phyloP scores from a whole-genome alignment of 2,888 invertebrate genomes.

The Clunio marinus region DNA sequence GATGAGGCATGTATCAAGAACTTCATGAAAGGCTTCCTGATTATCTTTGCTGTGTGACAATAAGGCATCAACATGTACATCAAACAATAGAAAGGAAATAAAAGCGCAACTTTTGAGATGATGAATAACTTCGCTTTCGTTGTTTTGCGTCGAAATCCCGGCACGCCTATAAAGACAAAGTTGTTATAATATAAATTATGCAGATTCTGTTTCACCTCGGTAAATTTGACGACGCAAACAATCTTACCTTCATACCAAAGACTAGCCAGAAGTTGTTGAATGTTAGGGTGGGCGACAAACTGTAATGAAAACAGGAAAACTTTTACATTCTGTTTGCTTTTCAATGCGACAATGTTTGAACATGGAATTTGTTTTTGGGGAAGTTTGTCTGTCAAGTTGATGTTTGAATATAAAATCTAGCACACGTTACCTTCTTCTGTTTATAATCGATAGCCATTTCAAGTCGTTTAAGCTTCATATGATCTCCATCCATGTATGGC shows the following conservation, averaged over 20 bases:
- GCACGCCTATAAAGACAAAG: constrained; percentile 53
- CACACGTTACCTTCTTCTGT: constrained; percentile 90
- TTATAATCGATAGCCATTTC: constrained; percentile 90
- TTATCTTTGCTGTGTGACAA: constrained; percentile 71
- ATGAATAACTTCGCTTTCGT: constrained; percentile 68
- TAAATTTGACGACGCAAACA: neutral
- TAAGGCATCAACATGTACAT: constrained; percentile 82
- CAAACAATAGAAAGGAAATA: constrained; percentile 83
- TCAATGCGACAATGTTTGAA: no score
- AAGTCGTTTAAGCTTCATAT: constrained; percentile 78
- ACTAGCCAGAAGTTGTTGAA: constrained; percentile 84
- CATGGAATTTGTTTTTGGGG: neutral
- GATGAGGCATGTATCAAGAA: constrained; percentile 92
- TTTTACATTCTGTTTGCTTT: no score
- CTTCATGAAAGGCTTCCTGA: constrained; percentile 95
- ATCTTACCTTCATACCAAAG: constrained; percentile 87
- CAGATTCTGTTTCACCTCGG: neutral
- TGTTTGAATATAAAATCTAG: no score
- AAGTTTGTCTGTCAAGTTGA: no score
- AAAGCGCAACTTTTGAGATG: constrained; percentile 67
- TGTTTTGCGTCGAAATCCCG: constrained; percentile 83
- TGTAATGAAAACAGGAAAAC: constrained; percentile 47
- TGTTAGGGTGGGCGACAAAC: constrained; percentile 94
- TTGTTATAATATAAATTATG: neutral
- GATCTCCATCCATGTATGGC: constrained; percentile 71